phyloP scores from a whole-genome alignment of 53 echinoderm and acorn worm species.

The Antedon mediterranea region DNA sequence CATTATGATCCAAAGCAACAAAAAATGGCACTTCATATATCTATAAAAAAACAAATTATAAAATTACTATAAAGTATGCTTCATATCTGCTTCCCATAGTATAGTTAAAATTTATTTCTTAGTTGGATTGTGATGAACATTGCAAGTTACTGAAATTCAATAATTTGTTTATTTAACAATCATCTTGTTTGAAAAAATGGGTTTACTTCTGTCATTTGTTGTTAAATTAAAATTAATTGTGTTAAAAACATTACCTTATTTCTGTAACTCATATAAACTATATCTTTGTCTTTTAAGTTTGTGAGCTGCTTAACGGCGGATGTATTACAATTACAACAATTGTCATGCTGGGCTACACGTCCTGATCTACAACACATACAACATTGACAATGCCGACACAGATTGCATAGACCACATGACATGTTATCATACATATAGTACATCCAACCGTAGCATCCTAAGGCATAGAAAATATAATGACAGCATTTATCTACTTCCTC shows the following conservation, averaged over 20 bases:
- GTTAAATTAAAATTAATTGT: too few relatives aligned
- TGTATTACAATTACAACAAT: conserved; percentile 89
- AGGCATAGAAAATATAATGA: conserved; percentile 56
- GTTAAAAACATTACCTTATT: too few relatives aligned
- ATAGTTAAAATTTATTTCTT: not conserved
- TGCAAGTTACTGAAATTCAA: too few relatives aligned
- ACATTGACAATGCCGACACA: conserved; percentile 39
- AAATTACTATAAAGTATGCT: too few relatives aligned
- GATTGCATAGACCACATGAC: conserved; percentile 57
- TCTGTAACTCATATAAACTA: conserved; percentile 66
- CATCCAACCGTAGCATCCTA: conserved; percentile 68
- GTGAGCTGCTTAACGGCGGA: conserved; percentile 46
- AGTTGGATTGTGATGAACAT: too few relatives aligned
- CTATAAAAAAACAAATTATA: conserved; percentile 13
- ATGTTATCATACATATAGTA: conserved; percentile 36
- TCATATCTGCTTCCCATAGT: not conserved
- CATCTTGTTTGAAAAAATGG: too few relatives aligned
- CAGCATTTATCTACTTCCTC: not conserved
- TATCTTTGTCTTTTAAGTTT: conserved; percentile 42
- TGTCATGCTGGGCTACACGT: conserved; percentile 36
- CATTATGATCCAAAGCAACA: conserved; percentile 56
- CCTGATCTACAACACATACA: conserved; percentile 27
- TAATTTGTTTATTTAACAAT: too few relatives aligned
- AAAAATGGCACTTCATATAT: conserved; percentile 91
- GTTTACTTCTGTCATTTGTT: too few relatives aligned